Evolutionary conservation across 2,113 vertebrate genomes (phyloP).

Genomic region (Excalfactoria chinensis): DNA sequence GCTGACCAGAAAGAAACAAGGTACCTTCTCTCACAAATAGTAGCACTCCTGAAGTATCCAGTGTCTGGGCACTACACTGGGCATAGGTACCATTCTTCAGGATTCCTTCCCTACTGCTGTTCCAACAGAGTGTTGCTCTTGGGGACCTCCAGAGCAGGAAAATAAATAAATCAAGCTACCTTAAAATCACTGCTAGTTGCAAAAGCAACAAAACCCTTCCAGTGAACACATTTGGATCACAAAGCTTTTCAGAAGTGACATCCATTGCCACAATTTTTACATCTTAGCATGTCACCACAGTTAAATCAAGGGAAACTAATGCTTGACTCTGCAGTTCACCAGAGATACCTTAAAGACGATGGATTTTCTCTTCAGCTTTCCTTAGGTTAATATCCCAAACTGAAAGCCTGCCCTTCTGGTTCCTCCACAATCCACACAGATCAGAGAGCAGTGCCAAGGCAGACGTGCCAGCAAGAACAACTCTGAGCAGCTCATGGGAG

Average conservation of each 20-base stretch:
- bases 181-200: background rate
- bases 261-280: background rate
- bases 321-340: background rate
- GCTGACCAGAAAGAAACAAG: background rate
- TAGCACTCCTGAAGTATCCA: background rate
- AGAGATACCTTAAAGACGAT: background rate
- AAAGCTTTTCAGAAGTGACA: background rate
- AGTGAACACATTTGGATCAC: background rate
- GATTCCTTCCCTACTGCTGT: background rate
- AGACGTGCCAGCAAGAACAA: conserved; percentile 14
- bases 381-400: conserved; percentile 13
- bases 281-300: background rate
- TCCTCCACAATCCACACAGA: conserved; percentile 31
- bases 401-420: conserved; percentile 3
- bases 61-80: background rate
- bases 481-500: conserved; percentile 45
- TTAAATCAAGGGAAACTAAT: background rate
- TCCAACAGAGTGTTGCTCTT: background rate
- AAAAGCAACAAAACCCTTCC: background rate
- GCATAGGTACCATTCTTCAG: background rate
- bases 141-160: background rate
- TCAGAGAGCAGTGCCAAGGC: conserved; percentile 13
- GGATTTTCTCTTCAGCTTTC: conserved; percentile 22
- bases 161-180: background rate
- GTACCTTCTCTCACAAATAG: background rate